Percentiles rank a stretch among this genome's conserved stretches.
Evolutionary conservation across 2,113 vertebrate genomes (phyloP).

Genomic region (Morone saxatilis): DNA sequence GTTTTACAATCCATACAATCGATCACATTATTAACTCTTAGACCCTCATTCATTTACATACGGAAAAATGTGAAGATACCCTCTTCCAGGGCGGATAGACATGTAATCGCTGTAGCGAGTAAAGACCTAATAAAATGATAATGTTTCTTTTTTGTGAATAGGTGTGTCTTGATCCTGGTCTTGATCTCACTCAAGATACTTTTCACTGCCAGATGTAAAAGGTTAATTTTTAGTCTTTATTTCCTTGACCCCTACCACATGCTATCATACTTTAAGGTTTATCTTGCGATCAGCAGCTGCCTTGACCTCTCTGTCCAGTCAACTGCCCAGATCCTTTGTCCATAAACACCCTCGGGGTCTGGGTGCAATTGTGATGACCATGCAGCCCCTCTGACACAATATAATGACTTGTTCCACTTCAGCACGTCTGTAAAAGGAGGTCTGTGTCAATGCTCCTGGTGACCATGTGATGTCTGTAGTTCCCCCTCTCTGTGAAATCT

Average conservation of each 20-base stretch:
- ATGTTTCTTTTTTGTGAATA: neutral
- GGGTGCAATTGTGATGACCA: constrained; percentile 41
- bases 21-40: neutral
- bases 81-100: neutral
- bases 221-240: neutral
- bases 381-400: constrained; percentile 40
- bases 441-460: neutral
- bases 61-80: neutral
- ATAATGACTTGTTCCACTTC: constrained; percentile 47
- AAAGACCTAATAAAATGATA: no score
- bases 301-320: constrained; percentile 46
- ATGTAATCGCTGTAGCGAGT: neutral
- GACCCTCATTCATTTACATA: no score
- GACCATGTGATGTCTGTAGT: constrained; percentile 39
- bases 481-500: constrained; percentile 24
- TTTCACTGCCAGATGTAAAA: no score
- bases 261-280: neutral
- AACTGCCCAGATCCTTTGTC: constrained; percentile 22
- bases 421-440: constrained; percentile 34
- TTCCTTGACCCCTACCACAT: neutral
- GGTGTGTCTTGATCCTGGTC: neutral
- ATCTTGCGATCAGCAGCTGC: neutral
- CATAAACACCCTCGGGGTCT: constrained; percentile 29
- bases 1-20: neutral
- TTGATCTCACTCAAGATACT: neutral